Evolutionary conservation across 2,888 invertebrate species (phyloP), one percentile per base, ranked within the genome.

Genomic region (Platypus cylindrus): DNA sequence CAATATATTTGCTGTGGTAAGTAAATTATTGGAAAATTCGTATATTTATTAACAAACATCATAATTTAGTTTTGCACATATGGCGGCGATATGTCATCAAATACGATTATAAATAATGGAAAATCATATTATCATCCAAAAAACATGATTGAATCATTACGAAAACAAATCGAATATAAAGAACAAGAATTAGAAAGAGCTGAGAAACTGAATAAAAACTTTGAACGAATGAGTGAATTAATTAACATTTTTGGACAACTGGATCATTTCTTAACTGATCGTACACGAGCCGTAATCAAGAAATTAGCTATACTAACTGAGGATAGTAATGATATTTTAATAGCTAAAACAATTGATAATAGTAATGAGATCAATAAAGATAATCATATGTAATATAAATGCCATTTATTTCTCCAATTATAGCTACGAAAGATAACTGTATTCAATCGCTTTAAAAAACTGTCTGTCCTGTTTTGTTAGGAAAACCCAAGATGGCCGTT

Each of bases 281-380:
- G 62, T 37, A 59, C 65, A 3, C 62, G 56, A 41, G 50, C 49
- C 9, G 43, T 66, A 11, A 53, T 68, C 22, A 58, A 56, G 43
- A 66, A 64, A 50, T 49, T 68, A 34, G 59, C 66, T 9, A 48
- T 60, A 8, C 48, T 65, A 14, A 63, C 62, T 5, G 63, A 64
- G 16, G 55, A 60, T 25, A 58, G 64, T 17, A 56, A 60, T 12
- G 49, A 45, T 29, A 44, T 42, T 24, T 34, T 44, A 30, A 38
- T 42, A 75, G 9, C 83, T 80, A 83, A 67, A 72, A 1, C 64
- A 24, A 7, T 31, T 5, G 34, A 33, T 37, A 41, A 38, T n/a
- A n/a, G n/a, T n/a, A n/a, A n/a, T n/a, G n/a, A n/a, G n/a, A n/a
- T n/a, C n/a, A n/a, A n/a, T n/a, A n/a, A n/a, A n/a, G n/a, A n/a